Base-by-base conservation (phyloP, 92 coral and sea anemone genomes). In the Phenganax marumi region DNA sequence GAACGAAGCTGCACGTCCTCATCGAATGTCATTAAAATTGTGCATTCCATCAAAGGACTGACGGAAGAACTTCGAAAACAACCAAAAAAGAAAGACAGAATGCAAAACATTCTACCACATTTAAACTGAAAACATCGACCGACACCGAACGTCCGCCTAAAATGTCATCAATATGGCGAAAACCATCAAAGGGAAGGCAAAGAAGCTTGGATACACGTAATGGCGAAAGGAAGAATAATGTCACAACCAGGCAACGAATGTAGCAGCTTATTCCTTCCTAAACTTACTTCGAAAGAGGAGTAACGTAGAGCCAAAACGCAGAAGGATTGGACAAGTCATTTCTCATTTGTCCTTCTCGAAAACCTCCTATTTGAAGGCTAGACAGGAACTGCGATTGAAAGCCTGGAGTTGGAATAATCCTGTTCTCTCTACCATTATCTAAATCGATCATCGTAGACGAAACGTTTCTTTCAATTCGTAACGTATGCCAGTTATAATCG, bases 401-500 rank as follows among this genome's bases (percentile, higher is more conserved):
- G 8, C 71, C 73, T 33, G 11, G 11, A 10, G 73, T 61, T 8
- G n/a, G 19, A 26, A 63, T 43, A 23, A 26, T 16, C 53, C 16
- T 46, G 17, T 46, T 51, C 12, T 43, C 60, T 17, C 18, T 25
- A 3, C 68, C 60, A 50, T 52, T 8, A 50, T 78, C 73, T 51
- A 78, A 16, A 49, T 12, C 7, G 12, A 78, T 43, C 17, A 25
- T 78, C 0, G 73, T 61, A 23, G 47, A 1, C 0, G 83, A 78
- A 9, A 33, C 17, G 22, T 78, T 78, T 19, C 83, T 51, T 62
- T 48, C 73, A 8, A 78, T 46, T 8, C 68, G n/a, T 11, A 78
- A 8, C 14, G 72, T n/a, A 24, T 78, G 83, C 83, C 83, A 78
- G 0, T 50, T 1, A 19, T 39, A 78, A 23, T 78, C 83, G 18